These are phyloP conservation scores for Hirundo rustica DNA, from an alignment of 2,797 vertebrate species.

Conservation along the genomic window DNA sequence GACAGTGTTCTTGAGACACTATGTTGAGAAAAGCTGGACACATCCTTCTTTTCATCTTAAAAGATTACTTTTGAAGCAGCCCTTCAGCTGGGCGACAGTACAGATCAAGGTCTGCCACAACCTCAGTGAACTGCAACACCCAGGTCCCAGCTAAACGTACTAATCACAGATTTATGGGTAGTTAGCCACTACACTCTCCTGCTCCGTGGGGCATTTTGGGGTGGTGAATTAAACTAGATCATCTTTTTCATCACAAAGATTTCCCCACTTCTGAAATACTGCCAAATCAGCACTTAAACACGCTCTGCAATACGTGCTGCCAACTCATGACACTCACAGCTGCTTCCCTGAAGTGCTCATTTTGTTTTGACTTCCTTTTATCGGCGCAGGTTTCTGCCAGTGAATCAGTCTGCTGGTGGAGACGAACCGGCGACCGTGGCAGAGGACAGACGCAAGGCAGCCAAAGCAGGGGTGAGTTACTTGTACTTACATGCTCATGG, in stretches of 20 bases:
- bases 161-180: not conserved
- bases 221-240: not conserved
- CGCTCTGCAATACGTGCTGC: not conserved
- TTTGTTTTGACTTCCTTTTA: slow-evolving; percentile 54
- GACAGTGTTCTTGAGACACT: not conserved
- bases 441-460: not conserved
- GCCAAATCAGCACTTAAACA: slow-evolving; percentile 17
- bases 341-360: slow-evolving; percentile 3
- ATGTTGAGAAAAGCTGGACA: not conserved
- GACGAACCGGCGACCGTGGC: not conserved
- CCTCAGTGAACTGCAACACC: not conserved
- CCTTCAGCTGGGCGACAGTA: not conserved
- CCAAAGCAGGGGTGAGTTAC: slow-evolving; percentile 7
- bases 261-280: slow-evolving; percentile 17
- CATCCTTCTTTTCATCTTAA: not conserved
- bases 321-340: slow-evolving; percentile 25
- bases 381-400: not conserved
- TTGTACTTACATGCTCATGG: not conserved
- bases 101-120: not conserved
- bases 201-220: not conserved
- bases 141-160: not conserved
- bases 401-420: slow-evolving; percentile 45
- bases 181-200: not conserved
- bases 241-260: slow-evolving; percentile 2
- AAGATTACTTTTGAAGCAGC: not conserved